Percentiles rank a stretch among this genome's conserved stretches.
Evolutionary conservation across 1,140 invertebrate species (phyloP).

Genomic region (Parapsyche elsis): DNA sequence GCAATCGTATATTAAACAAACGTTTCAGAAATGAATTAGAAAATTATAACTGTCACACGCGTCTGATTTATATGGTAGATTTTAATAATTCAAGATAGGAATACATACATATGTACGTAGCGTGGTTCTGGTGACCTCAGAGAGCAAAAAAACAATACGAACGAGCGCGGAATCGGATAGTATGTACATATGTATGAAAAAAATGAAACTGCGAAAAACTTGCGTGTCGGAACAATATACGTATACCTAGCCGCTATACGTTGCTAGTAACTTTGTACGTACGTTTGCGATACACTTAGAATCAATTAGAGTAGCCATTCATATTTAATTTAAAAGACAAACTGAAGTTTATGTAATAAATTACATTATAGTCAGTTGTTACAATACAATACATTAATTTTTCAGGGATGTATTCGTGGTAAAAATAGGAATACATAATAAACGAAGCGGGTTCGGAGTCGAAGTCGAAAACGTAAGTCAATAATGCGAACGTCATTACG

Average conservation of each 20-base stretch:
- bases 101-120: too few relatives aligned
- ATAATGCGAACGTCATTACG: too few relatives aligned
- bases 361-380: too few relatives aligned
- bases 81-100: background rate
- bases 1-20: constrained; percentile 1
- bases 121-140: background rate
- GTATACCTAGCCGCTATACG: too few relatives aligned
- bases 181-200: background rate
- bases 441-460: too few relatives aligned
- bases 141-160: background rate
- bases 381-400: too few relatives aligned
- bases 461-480: too few relatives aligned
- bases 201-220: constrained; percentile 6
- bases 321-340: too few relatives aligned
- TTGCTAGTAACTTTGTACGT: background rate
- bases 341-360: too few relatives aligned
- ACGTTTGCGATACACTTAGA: background rate
- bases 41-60: constrained; percentile 7
- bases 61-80: background rate
- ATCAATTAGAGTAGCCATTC: background rate
- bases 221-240: background rate
- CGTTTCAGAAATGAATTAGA: background rate
- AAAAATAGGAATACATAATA: too few relatives aligned
- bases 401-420: too few relatives aligned
- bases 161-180: background rate